Evolutionary conservation across 2,797 vertebrate genomes (phyloP), one percentile per base, ranked within the genome.

Genomic region (Gymnoscopelus microlampas): DNA sequence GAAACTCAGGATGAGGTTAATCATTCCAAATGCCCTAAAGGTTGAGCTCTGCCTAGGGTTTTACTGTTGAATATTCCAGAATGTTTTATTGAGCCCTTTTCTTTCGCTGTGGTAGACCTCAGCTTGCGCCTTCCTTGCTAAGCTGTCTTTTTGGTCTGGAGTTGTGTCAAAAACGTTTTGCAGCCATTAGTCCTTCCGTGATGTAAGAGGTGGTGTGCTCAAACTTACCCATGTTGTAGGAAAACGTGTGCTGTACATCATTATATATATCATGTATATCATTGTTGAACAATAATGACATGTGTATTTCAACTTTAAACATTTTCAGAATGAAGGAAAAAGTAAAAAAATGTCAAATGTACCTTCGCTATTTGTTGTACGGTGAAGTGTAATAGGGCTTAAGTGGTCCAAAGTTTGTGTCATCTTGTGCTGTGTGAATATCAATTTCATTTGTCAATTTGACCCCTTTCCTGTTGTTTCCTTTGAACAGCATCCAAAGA

Each of bases 401-500:
- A 53, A 14, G 14, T 15, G 15, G 14, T 15, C 14, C 14, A 5
- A 14, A 53, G 49, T 24, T 60, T 74, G 4, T 32, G 76, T 50
- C 9, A 57, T 63, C 7, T 48, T 48, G 47, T 8, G 9, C 53
- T 12, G 29, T 44, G 13, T 4, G 6, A 61, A 9, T 62, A 57
- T 80, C 54, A 48, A 80, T 77, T 71, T 71, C 15, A 66, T 32
- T 61, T 2, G 2, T 62, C 51, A n/a, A 49, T 61, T 73, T 60
- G 63, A 39, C 8, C 51, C 54, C 2, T 49, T 59, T 29, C 26
- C 4, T 83, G 19, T 73, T 11, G 60, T 32, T 78, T 11, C 73
- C 39, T 77, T 82, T 82, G 50, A 48, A 79, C 63, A 93, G 93
- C 87, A 93, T 77, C 85, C 86, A 75, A 80, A 88, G 87, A 85